Evolutionary conservation across 1,140 invertebrate genomes (phyloP), one percentile per base, ranked within the genome.

Genomic region (Diachasmimorpha longicaudata): DNA sequence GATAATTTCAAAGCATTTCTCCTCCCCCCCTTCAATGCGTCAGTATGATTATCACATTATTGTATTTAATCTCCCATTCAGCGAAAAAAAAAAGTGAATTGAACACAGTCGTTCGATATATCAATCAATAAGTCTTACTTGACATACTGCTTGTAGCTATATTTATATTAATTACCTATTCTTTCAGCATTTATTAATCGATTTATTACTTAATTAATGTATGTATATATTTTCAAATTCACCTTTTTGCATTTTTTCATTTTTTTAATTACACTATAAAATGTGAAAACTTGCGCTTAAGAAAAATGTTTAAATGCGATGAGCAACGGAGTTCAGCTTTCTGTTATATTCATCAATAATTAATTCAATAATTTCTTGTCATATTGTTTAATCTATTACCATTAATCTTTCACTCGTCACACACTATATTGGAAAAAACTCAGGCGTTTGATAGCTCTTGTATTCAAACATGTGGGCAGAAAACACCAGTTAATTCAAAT

Each of bases 61-160:
- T 75, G 25, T 69, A 71, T 71, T 63, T 52, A 71, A 70, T 78
- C 52, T 70, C 67, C 10, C 46, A 78, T 78, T 80, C 67, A 78
- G 72, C 72, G 48, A 52, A 52, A 52, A 52, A 52, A 52, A 52
- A 52, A 52, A 52, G 6, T 52, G 48, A 19, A 80, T 79, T 79
- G 81, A 80, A 81, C 80, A 81, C 80, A 80, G 75, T 70, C 74
- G 78, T 78, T 80, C 75, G 73, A 81, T 79, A 77, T 79, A 55
- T 55, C 72, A 77, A 76, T 78, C 14, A 77, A 76, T 77, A 78
- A 81, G 74, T 79, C 74, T 79, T 77, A 79, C 77, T 71, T 77
- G 76, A 74, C 70, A 36, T 78, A 79, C 72, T 75, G 75, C 71
- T 77, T 79, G 75, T 71, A 76, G 58, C 74, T 78, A 78, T 77